Percentiles rank a stretch among this genome's conserved stretches.
These are phyloP conservation scores for Tetragonula clypearis DNA, from an alignment of 1,140 invertebrate genomes.

Conservation along the genomic window DNA sequence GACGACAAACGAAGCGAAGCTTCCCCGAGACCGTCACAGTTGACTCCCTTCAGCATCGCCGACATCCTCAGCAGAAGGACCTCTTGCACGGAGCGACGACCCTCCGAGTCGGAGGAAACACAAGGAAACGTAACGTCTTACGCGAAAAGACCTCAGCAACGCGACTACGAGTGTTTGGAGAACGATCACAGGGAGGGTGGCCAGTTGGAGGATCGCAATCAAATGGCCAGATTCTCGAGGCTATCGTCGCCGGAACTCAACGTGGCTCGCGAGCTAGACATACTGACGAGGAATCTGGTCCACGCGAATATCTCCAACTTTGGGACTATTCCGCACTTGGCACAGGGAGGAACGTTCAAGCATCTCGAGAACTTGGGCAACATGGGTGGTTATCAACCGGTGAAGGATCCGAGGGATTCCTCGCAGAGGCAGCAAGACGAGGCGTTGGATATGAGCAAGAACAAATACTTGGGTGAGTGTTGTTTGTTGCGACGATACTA, in stretches of 20 bases:
- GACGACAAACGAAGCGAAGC: conserved; percentile 65
- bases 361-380: conserved; percentile 65
- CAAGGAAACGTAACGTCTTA: conserved; percentile 18
- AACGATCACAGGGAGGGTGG: conserved; percentile 37
- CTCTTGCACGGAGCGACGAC: conserved; percentile 58
- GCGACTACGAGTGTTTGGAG: conserved; percentile 48
- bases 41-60: conserved; percentile 80
- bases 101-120: conserved; percentile 62
- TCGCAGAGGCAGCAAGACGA: conserved; percentile 77
- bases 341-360: conserved; percentile 66
- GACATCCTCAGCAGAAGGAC: conserved; percentile 77
- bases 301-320: conserved; percentile 76
- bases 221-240: conserved; percentile 61
- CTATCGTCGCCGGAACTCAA: conserved; percentile 71
- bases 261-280: conserved; percentile 74
- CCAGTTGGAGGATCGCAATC: conserved; percentile 25
- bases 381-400: conserved; percentile 65
- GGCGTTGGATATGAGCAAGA: conserved; percentile 81
- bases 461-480: conserved; percentile 78
- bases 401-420: conserved; percentile 69
- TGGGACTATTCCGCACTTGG: conserved; percentile 62
- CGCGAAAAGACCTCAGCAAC: conserved; percentile 32
- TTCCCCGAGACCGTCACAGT: conserved; percentile 75
- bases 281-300: conserved; percentile 73
- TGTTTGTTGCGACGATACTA: background rate